Conservation (phyloP, 2,797 vertebrate genomes). For the Malurus splendens region DNA sequence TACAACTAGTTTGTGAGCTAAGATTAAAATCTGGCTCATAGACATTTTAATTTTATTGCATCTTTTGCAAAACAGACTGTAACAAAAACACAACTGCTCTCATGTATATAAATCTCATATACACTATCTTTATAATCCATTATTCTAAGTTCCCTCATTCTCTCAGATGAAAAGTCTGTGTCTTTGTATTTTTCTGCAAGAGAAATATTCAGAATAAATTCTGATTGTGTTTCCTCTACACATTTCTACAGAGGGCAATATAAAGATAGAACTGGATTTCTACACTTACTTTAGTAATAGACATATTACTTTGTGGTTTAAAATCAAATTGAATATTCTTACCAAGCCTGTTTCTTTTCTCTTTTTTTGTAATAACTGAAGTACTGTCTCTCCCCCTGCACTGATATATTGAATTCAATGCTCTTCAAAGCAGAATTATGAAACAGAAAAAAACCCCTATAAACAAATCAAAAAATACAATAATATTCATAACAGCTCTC, state of each 20-base stretch:
- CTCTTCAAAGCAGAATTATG: background rate
- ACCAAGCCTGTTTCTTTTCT: background rate
- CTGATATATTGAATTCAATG: background rate
- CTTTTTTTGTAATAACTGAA: background rate
- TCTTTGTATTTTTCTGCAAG: background rate
- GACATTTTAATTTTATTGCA: background rate
- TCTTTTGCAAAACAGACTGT: background rate
- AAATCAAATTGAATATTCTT: background rate
- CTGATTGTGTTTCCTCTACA: background rate
- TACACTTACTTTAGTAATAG: background rate
- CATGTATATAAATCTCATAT: background rate
- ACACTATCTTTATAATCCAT: background rate
- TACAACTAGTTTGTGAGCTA: background rate
- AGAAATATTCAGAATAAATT: background rate
- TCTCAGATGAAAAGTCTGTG: background rate
- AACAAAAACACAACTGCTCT: background rate
- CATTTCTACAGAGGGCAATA: background rate
- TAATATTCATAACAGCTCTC: background rate
- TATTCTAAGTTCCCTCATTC: background rate
- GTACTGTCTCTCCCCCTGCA: background rate
- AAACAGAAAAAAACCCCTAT: background rate
- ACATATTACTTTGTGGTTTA: background rate
- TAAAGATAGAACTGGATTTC: background rate
- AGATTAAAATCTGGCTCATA: background rate
- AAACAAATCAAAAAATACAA: background rate